A percentile compares a stretch with the other conserved stretches of the same genome.
These are phyloP conservation scores for Pelecanoides urinatrix DNA, from an alignment of 2,113 vertebrate species.

Conservation along the genomic window DNA sequence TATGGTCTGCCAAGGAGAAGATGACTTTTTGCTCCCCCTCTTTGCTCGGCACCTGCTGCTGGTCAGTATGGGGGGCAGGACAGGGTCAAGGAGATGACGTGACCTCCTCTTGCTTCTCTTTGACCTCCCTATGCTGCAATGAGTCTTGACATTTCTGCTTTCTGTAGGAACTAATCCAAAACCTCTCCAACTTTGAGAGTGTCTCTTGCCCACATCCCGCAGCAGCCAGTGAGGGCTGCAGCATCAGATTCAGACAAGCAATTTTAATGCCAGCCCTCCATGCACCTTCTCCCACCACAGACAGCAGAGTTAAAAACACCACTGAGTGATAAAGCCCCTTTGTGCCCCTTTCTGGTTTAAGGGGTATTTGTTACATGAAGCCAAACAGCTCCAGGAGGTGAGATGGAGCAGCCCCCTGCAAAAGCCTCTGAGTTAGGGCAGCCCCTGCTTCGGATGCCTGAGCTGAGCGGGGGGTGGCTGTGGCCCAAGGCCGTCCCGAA, in stretches of 20 bases:
- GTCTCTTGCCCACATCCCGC: not conserved
- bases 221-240: not conserved
- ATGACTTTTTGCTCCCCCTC: not conserved
- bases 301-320: not conserved
- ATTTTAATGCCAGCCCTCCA: not conserved
- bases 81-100: not conserved
- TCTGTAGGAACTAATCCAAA: not conserved
- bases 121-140: rapidly evolving
- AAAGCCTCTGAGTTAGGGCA: not conserved
- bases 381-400: not conserved
- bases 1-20: not conserved
- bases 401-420: not conserved
- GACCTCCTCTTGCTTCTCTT: not conserved
- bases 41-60: not conserved
- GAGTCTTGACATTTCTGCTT: not conserved
- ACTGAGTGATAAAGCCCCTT: not conserved
- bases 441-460: not conserved
- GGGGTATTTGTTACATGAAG: not conserved
- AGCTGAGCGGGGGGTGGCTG: not conserved
- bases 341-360: not conserved
- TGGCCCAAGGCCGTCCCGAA: rapidly evolving
- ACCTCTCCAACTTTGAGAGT: not conserved
- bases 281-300: not conserved
- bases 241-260: not conserved
- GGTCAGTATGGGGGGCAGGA: not conserved